Evolutionary conservation across 2,888 invertebrate species (phyloP), one percentile per base, ranked within the genome.

Genomic region (Willowsia nigromaculata): DNA sequence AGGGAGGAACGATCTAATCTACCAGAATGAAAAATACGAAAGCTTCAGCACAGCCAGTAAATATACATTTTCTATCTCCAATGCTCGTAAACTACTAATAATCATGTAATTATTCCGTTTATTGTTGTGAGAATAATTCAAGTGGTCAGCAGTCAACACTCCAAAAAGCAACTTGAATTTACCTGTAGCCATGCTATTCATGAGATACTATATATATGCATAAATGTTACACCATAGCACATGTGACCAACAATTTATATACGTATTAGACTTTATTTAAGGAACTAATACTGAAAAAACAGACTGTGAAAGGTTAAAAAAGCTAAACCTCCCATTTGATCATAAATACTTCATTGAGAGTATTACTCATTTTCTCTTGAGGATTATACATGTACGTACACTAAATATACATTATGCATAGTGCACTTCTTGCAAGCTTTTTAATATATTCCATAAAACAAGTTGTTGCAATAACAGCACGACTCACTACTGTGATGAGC

Each of bases 311-410:
- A 71, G 43, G 50, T 13, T 13, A 27, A 27, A 50, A 76, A 27
- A 30, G 30, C 0, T 27, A 78, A 78, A 78, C 89, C 84, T 89
- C 89, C 84, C 90, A 89, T 88, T 84, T 33, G 81, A 84, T 90
- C 84, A 89, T 90, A 91, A 90, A 91, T 91, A 89, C 91, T 91
- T 91, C 91, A 91, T 88, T 91, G 88, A 85, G 78, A 43, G 74
- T 82, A 91, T 91, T 90, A 91, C 84, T 91, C 87, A 91, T 90
- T 88, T 85, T 86, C 40, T 27, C 22, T 85, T 76, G 76, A 50
- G 27, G 47, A 27, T 50, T 47, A 27, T 76, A 50, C 50, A 25
- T 43, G 71, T 25, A 71, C 4, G 4, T 6, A 56, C 11, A 3
- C 30, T n/a, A n/a, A n/a, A 27, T 30, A 30, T 30, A 33, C 33